phyloP scores from a whole-genome alignment of 2,888 invertebrate species.

The Nemoura dubitans region DNA sequence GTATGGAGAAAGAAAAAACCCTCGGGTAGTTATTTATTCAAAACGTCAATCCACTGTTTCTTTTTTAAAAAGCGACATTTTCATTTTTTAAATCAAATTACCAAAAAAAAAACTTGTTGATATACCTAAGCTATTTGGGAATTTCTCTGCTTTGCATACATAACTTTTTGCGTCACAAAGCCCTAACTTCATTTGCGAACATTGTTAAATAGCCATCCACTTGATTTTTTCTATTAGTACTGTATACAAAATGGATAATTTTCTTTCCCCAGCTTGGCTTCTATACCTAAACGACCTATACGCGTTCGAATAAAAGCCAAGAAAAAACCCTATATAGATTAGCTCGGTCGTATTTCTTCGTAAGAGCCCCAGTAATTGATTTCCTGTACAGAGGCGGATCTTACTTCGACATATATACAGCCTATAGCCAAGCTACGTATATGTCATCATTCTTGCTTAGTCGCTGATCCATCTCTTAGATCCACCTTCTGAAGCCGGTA shows the following conservation, averaged over 20 bases:
- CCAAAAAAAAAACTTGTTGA: not conserved
- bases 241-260: not conserved
- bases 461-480: constrained; percentile 14
- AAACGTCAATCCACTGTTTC: not conserved
- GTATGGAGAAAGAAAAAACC: not conserved
- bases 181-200: not conserved
- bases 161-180: not conserved
- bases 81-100: not conserved
- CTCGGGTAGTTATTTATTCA: not conserved
- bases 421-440: not conserved
- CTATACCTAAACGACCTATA: not conserved
- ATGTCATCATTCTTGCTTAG: constrained; percentile 41
- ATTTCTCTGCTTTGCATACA: not conserved
- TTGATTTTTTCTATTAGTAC: not conserved
- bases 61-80: not conserved
- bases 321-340: not conserved
- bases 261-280: not conserved
- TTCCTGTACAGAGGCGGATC: constrained; percentile 25
- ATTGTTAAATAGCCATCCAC: not conserved
- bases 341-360: constrained; percentile 18
- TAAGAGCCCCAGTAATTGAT: constrained; percentile 33
- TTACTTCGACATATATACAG: constrained; percentile 7
- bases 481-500: not conserved
- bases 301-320: not conserved
- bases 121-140: not conserved